These are phyloP conservation scores for Drosophila orosa DNA, from an alignment of 1,140 invertebrate species.

Conservation along the genomic window DNA sequence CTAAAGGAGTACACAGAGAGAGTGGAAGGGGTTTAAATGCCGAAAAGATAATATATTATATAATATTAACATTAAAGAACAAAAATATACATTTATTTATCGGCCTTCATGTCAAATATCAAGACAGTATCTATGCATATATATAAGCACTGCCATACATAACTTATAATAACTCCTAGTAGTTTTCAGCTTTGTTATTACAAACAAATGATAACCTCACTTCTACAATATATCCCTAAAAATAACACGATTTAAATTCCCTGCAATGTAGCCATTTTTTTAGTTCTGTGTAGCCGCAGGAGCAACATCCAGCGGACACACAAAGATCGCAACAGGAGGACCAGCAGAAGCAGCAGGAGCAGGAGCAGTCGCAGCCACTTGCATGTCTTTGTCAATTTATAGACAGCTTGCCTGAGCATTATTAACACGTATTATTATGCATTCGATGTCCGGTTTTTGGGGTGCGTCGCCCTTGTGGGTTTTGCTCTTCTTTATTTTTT, in stretches of 20 bases:
- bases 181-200: too few species aligned
- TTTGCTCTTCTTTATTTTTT: conserved; percentile 11
- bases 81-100: too few species aligned
- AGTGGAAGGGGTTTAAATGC: background rate
- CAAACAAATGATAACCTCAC: too few species aligned
- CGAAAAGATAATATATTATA: too few species aligned
- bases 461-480: conserved; percentile 40
- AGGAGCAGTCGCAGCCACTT: conserved; percentile 45
- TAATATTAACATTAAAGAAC: too few species aligned
- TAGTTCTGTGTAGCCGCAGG: conserved; percentile 7
- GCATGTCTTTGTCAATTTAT: conserved; percentile 84
- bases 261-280: background rate
- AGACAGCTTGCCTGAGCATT: conserved; percentile 82
- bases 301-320: conserved; percentile 26
- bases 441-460: conserved; percentile 49
- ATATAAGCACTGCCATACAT: too few species aligned
- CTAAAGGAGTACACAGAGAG: conserved; percentile 4
- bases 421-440: conserved; percentile 83
- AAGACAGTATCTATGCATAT: background rate
- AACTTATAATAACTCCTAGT: too few species aligned
- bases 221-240: too few species aligned
- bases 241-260: too few species aligned
- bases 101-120: too few species aligned
- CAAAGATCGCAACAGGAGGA: conserved; percentile 17
- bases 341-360: conserved; percentile 15